Evolutionary conservation across 2,113 vertebrate genomes (phyloP).

Genomic region (Montifringilla adamsi): DNA sequence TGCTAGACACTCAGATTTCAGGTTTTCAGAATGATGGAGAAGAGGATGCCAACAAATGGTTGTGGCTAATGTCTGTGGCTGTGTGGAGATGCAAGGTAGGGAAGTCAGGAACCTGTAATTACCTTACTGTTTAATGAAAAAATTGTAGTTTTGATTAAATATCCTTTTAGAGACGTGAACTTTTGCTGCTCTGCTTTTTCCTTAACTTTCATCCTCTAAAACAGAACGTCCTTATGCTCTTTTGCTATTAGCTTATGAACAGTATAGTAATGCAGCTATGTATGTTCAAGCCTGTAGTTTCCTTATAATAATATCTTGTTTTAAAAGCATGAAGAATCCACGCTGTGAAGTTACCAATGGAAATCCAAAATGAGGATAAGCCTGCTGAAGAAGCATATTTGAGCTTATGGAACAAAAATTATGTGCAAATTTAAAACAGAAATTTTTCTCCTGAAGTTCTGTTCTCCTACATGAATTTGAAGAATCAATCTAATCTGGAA

Average conservation of each 20-base stretch:
- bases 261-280: background rate
- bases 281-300: background rate
- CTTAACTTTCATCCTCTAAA: background rate
- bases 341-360: background rate
- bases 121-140: background rate
- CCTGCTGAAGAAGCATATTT: background rate
- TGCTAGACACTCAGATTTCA: background rate
- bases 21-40: background rate
- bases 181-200: background rate
- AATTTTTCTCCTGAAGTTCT: background rate
- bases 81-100: background rate
- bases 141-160: background rate
- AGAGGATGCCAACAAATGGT: background rate
- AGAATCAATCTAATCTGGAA: conserved; percentile 33
- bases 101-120: background rate
- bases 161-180: background rate
- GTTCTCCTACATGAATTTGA: background rate
- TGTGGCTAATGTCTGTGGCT: background rate
- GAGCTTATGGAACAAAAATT: background rate
- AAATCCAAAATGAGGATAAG: background rate
- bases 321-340: background rate
- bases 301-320: background rate
- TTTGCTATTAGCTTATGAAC: background rate
- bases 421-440: background rate
- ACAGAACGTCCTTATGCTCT: background rate